These are phyloP conservation scores for Trinorchestia longiramus DNA, from an alignment of 1,140 invertebrate species.

Conservation along the genomic window DNA sequence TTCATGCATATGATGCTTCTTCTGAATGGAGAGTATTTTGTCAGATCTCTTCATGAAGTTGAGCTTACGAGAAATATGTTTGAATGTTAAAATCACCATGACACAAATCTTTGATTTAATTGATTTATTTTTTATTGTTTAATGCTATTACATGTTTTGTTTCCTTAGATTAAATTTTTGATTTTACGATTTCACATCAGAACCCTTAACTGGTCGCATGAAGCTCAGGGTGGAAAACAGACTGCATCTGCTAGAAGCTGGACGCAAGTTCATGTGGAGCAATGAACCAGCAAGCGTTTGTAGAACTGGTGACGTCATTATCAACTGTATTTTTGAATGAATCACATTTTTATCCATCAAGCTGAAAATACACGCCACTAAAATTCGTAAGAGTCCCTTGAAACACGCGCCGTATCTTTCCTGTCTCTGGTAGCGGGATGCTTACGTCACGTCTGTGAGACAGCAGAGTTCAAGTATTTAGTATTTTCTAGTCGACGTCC, in stretches of 20 bases:
- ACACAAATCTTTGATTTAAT: background rate
- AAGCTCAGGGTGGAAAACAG: background rate
- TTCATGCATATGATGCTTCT: too few species aligned
- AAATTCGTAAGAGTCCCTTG: background rate
- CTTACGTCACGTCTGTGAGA: background rate
- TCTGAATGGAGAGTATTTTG: too few species aligned
- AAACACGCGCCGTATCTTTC: background rate
- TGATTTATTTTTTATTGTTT: background rate
- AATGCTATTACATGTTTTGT: too few species aligned
- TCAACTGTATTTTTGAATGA: background rate
- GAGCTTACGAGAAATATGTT: too few species aligned
- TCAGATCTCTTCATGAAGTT: too few species aligned
- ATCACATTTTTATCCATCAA: background rate
- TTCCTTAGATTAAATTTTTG: background rate
- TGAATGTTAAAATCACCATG: too few species aligned
- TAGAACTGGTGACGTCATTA: background rate
- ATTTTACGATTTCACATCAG: background rate
- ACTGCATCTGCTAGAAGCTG: background rate
- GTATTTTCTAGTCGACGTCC: background rate
- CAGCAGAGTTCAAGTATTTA: background rate
- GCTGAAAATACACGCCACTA: background rate
- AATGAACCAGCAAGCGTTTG: background rate
- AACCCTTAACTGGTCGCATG: background rate
- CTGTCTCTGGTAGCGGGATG: background rate
- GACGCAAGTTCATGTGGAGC: background rate